Conservation (phyloP, 1,140 invertebrate genomes). For the Lasioglossum baleicum region DNA sequence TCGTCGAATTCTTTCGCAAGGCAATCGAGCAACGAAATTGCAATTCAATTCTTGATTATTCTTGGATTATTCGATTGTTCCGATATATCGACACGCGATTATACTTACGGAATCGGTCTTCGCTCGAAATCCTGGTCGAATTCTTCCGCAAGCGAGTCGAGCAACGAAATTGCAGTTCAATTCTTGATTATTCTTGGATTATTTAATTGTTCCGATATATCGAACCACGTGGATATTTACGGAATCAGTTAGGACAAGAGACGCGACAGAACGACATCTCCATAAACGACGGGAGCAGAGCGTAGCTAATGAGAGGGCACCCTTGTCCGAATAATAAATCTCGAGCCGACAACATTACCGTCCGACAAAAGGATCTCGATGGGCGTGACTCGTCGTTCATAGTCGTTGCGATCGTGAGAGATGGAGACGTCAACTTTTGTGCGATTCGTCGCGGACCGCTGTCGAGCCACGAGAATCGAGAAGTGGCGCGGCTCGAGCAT, state of each 20-base stretch:
- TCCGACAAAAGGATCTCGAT: constrained; percentile 52
- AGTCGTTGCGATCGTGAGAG: constrained; percentile 56
- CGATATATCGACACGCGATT: too few relatives aligned
- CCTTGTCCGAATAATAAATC: constrained; percentile 75
- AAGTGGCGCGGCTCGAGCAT: constrained; percentile 19
- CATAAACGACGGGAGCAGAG: constrained; percentile 68
- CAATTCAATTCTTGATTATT: too few relatives aligned
- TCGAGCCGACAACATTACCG: constrained; percentile 50
- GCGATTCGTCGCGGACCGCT: constrained; percentile 75
- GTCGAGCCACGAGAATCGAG: constrained; percentile 56
- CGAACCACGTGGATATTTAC: too few relatives aligned
- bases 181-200: too few relatives aligned
- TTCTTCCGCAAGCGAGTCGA: too few relatives aligned
- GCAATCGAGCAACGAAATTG: too few relatives aligned
- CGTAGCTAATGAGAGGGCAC: constrained; percentile 75
- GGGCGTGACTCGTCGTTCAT: constrained; percentile 54
- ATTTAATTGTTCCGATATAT: too few relatives aligned
- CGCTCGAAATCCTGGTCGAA: too few relatives aligned
- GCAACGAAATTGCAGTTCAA: too few relatives aligned
- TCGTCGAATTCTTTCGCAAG: too few relatives aligned
- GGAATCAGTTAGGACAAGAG: not conserved
- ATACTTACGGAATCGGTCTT: too few relatives aligned
- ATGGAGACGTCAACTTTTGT: constrained; percentile 77
- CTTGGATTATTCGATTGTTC: too few relatives aligned
- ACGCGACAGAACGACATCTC: constrained; percentile 5